Evolutionary conservation across 2,113 vertebrate species (phyloP), one percentile per base, ranked within the genome.

Genomic region (Nematolebias whitei): DNA sequence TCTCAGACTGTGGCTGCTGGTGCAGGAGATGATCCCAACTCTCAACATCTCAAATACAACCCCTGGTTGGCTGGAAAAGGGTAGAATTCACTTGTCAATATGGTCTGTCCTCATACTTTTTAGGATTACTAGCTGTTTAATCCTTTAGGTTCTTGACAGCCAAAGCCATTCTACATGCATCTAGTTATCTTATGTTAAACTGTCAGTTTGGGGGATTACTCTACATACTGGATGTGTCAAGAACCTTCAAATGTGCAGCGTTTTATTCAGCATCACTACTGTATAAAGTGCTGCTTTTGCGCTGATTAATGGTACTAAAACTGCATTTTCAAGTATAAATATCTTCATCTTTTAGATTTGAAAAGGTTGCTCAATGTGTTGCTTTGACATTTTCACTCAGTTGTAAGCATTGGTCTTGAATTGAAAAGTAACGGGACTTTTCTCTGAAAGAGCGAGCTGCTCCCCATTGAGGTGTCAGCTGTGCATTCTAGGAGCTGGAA

Each of bases 391-490:
- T 44, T 52, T 23, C 43, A 77, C 43, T 65, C 59, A 72, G 32
- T 82, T 53, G 45, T 23, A 41, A 67, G 58, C 18, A 1, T 23
- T 23, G 45, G 44, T 50, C 78, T 51, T 38, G 45, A 50, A 78
- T 45, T 12, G 54, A 76, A 67, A 15, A 47, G 65, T 38, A 59
- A 52, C 71, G 58, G 74, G 77, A 81, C 83, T 62, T 81, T 76
- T 56, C 52, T 69, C 69, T 79, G 61, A 85, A 81, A 87, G 67
- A 77, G 55, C 41, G 29, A 39, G 52, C 65, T 44, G 81, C 57
- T 63, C 47, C 63, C 71, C 40, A 56, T 78, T 78, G 69, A 83
- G 74, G 62, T 75, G 76, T 85, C 88, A 81, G 81, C 72, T 84
- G 81, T 44, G 79, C 65, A 51, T 63, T 74, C 80, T 73, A 38